A percentile compares a stretch with the other conserved stretches of the same genome.
phyloP scores from a whole-genome alignment of 30 jellyfish, hydroid and myxozoan genomes.

The Turritopsis rubra region DNA sequence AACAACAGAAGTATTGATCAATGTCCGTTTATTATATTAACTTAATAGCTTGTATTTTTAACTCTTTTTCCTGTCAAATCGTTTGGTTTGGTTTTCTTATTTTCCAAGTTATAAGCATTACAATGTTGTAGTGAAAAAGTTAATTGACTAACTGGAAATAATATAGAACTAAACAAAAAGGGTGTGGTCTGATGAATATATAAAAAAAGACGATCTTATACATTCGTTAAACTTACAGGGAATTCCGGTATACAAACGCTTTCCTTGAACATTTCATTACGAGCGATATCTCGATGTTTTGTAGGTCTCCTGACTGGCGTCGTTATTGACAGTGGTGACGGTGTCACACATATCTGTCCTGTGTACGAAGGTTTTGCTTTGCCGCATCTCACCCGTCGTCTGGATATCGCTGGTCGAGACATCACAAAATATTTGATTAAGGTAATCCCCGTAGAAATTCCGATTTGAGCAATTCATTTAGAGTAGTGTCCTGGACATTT shows the following conservation, averaged over 20 bases:
- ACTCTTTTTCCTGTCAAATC: not conserved
- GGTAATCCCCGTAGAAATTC: conserved; percentile 39
- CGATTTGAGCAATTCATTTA: too few relatives aligned
- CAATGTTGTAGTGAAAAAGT: not conserved
- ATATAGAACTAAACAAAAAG: too few relatives aligned
- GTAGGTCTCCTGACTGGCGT: conserved; percentile 96
- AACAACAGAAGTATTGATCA: not conserved
- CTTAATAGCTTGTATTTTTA: not conserved
- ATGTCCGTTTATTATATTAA: not conserved
- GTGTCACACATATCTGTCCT: conserved; percentile 99
- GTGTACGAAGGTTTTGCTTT: conserved; percentile 98
- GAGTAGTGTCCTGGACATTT: too few relatives aligned
- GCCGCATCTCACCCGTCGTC: conserved; percentile 95
- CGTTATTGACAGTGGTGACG: conserved; percentile 99
- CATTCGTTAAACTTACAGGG: not conserved
- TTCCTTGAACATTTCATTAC: not conserved
- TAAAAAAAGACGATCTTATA: too few relatives aligned
- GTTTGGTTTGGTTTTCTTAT: too few relatives aligned
- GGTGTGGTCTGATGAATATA: too few relatives aligned
- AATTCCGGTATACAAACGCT: not conserved
- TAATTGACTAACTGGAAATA: too few relatives aligned
- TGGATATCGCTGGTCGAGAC: conserved; percentile 99
- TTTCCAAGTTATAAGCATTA: not conserved
- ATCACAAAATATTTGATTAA: conserved; percentile 87
- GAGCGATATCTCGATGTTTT: too few relatives aligned